These are phyloP conservation scores for Manis pentadactyla DNA, from an alignment of 2,797 vertebrate species.

Conservation along the genomic window DNA sequence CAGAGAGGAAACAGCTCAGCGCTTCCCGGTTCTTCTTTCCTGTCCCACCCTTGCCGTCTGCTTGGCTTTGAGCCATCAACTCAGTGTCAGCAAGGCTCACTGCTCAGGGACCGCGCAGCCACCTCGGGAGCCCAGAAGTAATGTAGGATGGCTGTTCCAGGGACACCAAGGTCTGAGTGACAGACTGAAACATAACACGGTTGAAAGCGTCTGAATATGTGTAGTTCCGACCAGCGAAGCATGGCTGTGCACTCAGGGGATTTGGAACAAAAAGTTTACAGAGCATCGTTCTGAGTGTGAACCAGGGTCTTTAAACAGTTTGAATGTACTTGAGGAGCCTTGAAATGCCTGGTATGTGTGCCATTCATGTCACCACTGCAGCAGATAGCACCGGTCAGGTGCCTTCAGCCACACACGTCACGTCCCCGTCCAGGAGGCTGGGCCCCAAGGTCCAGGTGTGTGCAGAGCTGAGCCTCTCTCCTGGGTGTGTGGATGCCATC, in stretches of 20 bases:
- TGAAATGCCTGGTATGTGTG: fast-evolving
- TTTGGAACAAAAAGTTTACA: fast-evolving
- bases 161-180: no score
- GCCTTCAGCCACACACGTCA: no score
- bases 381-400: no score
- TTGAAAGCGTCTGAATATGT: fast-evolving
- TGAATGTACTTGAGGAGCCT: fast-evolving
- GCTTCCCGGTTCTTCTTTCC: background rate
- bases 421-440: no score
- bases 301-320: no score
- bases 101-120: background rate
- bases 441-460: no score
- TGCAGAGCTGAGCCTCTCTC: no score
- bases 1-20: background rate
- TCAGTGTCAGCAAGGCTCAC: no score
- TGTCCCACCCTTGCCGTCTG: background rate
- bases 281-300: background rate
- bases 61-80: background rate
- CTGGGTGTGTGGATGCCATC: fast-evolving
- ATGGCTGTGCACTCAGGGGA: fast-evolving
- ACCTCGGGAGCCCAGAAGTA: no score
- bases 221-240: background rate
- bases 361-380: background rate
- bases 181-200: background rate
- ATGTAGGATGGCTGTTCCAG: no score